phyloP scores from a whole-genome alignment of 2,888 invertebrate species.

The Eugnorisma glareosa region DNA sequence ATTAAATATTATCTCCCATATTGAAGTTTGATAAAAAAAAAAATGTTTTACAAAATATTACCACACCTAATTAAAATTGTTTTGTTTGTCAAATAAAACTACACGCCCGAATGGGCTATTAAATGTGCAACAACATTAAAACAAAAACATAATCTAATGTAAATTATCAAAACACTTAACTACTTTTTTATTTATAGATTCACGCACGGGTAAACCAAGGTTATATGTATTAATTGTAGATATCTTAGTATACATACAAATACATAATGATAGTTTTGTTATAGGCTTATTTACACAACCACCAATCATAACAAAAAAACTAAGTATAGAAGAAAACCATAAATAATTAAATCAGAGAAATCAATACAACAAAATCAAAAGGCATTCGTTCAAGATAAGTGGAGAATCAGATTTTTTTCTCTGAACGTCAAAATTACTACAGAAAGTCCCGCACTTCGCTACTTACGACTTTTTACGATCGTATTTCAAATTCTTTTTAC shows the following conservation, averaged over 20 bases:
- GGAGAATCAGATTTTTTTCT: neutral
- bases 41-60: neutral
- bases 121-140: slow-evolving; percentile 20
- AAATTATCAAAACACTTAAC: slow-evolving; percentile 4
- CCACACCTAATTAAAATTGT: neutral
- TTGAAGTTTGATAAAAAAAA: neutral
- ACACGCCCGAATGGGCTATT: neutral
- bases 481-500: neutral
- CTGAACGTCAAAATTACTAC: neutral
- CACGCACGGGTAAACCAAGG: neutral
- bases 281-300: neutral
- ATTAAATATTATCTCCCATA: neutral
- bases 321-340: neutral
- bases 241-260: neutral
- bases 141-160: neutral
- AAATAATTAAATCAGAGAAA: neutral
- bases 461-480: neutral
- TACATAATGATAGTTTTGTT: neutral
- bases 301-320: neutral
- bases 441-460: neutral
- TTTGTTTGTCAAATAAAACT: too few relatives aligned
- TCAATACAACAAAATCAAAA: neutral
- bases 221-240: neutral
- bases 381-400: neutral
- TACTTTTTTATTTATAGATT: neutral